phyloP scores from a whole-genome alignment of 1,140 invertebrate species.

The Amyelois transitella region DNA sequence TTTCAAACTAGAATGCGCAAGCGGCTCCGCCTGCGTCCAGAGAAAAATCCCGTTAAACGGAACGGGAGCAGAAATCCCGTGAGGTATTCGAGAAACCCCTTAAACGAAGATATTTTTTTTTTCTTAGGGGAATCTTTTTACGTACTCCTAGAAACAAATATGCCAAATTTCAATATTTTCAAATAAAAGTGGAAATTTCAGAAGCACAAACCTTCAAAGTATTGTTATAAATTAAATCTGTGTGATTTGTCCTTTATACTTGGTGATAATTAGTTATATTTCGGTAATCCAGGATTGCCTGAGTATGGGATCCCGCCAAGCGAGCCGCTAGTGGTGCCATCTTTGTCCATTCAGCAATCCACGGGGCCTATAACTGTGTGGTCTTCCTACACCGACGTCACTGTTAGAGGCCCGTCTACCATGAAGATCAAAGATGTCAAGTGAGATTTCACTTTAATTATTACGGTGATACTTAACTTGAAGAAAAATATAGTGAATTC shows the following conservation, averaged over 20 bases:
- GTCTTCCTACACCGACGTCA: slow-evolving; percentile 77
- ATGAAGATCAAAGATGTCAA: slow-evolving; percentile 76
- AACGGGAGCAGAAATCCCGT: too few species aligned
- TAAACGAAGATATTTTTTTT: too few species aligned
- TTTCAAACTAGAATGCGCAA: too few species aligned
- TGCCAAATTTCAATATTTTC: too few species aligned
- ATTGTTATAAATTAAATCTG: not conserved
- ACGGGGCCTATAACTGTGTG: slow-evolving; percentile 76
- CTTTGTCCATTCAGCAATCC: slow-evolving; percentile 76
- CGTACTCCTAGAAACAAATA: too few species aligned
- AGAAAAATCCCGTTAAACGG: too few species aligned
- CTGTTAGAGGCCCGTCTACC: slow-evolving; percentile 75
- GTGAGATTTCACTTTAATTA: slow-evolving; percentile 55
- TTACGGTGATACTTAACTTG: not conserved
- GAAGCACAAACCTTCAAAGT: too few species aligned
- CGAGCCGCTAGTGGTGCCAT: slow-evolving; percentile 77
- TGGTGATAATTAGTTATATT: too few species aligned
- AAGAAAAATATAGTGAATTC: not conserved
- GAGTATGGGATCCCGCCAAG: slow-evolving; percentile 77
- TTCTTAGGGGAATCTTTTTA: too few species aligned
- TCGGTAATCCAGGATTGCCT: slow-evolving; percentile 75
- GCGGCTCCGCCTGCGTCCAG: too few species aligned
- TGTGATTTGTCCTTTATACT: not conserved
- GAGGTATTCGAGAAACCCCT: too few species aligned
- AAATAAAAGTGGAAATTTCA: too few species aligned